These are phyloP conservation scores for Atractosteus spatula DNA, from an alignment of 2,113 vertebrate genomes.

Conservation along the genomic window DNA sequence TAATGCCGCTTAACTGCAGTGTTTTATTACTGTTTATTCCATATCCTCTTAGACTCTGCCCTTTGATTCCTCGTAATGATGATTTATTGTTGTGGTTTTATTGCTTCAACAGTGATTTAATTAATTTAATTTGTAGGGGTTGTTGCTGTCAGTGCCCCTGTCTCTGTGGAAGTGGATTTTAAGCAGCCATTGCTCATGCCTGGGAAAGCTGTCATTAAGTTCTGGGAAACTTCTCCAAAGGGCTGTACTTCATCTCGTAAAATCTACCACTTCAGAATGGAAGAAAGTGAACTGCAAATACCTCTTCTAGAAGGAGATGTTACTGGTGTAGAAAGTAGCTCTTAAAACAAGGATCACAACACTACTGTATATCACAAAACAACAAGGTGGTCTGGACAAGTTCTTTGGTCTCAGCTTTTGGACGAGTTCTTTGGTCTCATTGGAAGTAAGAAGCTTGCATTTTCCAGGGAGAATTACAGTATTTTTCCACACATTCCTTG, in stretches of 20 bases:
- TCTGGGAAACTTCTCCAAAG: slow-evolving; percentile 35
- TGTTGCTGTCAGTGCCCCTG: slow-evolving; percentile 47
- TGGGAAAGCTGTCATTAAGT: slow-evolving; percentile 35
- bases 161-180: slow-evolving; percentile 41
- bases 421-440: too few relatives aligned
- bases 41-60: slow-evolving; percentile 23
- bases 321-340: too few relatives aligned
- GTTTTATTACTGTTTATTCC: slow-evolving; percentile 25
- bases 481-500: too few relatives aligned
- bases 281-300: background rate
- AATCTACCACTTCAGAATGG: background rate
- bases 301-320: background rate
- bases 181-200: slow-evolving; percentile 35
- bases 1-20: too few relatives aligned
- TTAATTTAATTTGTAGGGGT: slow-evolving; percentile 42
- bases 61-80: slow-evolving; percentile 26
- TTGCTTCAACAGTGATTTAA: slow-evolving; percentile 25
- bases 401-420: too few relatives aligned
- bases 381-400: too few relatives aligned
- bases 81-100: slow-evolving; percentile 29
- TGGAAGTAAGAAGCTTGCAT: too few relatives aligned
- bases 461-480: too few relatives aligned
- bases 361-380: too few relatives aligned
- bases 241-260: background rate
- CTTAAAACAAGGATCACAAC: too few relatives aligned